Base-by-base conservation (phyloP, 1,140 invertebrate species). In the Drosophila nannoptera region DNA sequence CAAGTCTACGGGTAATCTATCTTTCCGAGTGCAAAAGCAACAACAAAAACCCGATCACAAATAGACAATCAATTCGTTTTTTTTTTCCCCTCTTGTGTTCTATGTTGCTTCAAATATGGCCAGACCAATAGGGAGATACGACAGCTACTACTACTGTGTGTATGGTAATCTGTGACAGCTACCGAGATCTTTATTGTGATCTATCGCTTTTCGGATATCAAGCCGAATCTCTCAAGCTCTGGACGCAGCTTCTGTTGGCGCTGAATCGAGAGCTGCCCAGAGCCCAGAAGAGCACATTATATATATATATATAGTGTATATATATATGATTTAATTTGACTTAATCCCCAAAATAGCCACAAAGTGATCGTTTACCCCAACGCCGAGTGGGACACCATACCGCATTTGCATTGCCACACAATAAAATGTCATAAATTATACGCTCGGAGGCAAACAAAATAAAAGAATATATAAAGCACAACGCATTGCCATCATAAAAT, bases 341-440 rank as follows among this genome's bases (percentile, higher is more conserved):
- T 32, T 16, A 43, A n/a, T 38, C 11, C n/a, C 12, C 11, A 31
- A 12, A 9, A n/a, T 38, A 31, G 2, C 5, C 33, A 31, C 14
- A 38, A 50, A 29, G 31, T n/a, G 12, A 61, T 67, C 31, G 36
- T 71, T 60, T 55, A 66, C 8, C 40, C 40, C n/a, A 33, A 9
- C 50, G 48, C n/a, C 48, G 46, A 22, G 4, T 32, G 9, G 8
- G 49, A 43, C 1, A 36, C 46, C 33, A 32, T 7, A 48, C 48
- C 48, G 68, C 60, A 83, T 76, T 84, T 78, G 76, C 72, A 40
- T 84, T 76, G 80, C 80, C 76, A 73, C 80, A 86, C 80, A 86
- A 84, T 80, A 80, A 86, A 84, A 86, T 80, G 81, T 72, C 81
- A 84, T 84, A 86, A 84, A 84, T 84, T 80, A 86, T 61, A 73